These are phyloP conservation scores for Acromyrmex charruanus DNA, from an alignment of 1,140 invertebrate genomes.

Conservation along the genomic window DNA sequence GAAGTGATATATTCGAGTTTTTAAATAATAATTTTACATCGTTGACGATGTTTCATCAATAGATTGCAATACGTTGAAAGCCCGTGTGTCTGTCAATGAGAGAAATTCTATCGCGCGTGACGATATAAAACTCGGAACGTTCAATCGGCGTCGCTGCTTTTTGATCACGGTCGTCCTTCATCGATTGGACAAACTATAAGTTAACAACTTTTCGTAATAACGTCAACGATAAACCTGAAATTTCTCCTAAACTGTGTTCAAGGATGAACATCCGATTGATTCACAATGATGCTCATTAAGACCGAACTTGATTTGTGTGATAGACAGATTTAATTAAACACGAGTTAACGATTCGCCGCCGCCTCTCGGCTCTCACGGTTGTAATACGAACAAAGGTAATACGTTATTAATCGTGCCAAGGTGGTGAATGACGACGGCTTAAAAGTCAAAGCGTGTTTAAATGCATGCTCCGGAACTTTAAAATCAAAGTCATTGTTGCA, in stretches of 20 bases:
- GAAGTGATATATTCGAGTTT: neutral
- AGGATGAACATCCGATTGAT: neutral
- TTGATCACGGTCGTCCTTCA: neutral
- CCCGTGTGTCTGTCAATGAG: neutral
- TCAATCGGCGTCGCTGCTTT: neutral
- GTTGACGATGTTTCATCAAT: neutral
- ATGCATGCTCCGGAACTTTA: neutral
- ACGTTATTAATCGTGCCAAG: neutral
- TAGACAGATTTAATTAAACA: slow-evolving; percentile 7
- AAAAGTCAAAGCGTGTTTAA: neutral
- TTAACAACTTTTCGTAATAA: neutral
- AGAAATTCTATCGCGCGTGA: neutral
- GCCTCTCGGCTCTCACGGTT: neutral
- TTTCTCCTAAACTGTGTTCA: neutral
- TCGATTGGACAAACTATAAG: slow-evolving; percentile 12
- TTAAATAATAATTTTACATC: neutral
- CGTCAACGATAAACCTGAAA: neutral
- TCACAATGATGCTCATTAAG: neutral
- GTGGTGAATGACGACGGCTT: neutral
- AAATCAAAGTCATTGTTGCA: neutral
- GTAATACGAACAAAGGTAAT: neutral
- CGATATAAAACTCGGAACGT: neutral
- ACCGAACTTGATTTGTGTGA: neutral
- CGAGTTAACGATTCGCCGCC: neutral
- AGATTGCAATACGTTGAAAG: too few relatives aligned